phyloP scores from a whole-genome alignment of 2,888 invertebrate genomes.

The Apamea anceps region DNA sequence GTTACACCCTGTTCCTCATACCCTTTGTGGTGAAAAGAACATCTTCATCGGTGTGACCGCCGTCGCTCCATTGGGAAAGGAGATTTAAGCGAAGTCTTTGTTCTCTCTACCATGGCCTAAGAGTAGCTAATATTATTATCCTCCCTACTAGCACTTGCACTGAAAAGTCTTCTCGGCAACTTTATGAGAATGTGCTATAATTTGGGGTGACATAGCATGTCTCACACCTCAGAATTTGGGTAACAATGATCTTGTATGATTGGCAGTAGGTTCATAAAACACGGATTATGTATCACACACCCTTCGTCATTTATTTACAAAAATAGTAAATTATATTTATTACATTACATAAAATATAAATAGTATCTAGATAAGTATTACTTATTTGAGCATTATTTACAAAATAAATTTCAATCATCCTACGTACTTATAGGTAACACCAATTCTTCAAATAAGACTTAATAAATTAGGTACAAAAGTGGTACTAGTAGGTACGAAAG shows the following conservation, averaged over 20 bases:
- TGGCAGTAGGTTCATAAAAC: background rate
- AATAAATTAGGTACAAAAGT: constrained; percentile 58
- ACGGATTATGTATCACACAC: constrained; percentile 58
- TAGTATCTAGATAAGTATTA: constrained; percentile 61
- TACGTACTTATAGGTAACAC: constrained; percentile 48
- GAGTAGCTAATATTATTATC: background rate
- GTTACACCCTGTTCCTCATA: too few relatives aligned
- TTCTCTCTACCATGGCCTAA: background rate
- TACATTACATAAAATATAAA: constrained; percentile 69
- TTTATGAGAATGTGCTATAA: background rate
- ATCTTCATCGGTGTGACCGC: background rate
- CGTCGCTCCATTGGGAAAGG: background rate
- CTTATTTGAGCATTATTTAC: constrained; percentile 77
- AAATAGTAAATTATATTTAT: constrained; percentile 64
- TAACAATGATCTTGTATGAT: too few relatives aligned
- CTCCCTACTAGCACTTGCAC: background rate
- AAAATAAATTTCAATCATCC: constrained; percentile 51
- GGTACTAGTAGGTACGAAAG: constrained; percentile 22
- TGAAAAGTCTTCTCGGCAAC: background rate
- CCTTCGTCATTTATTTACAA: constrained; percentile 84
- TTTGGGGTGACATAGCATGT: background rate
- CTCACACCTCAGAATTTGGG: background rate
- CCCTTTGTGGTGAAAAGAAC: background rate
- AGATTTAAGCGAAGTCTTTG: background rate
- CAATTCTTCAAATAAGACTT: constrained; percentile 46